Evolutionary conservation across 2,888 invertebrate genomes (phyloP), one percentile per base, ranked within the genome.

Genomic region (Trichogramma evanescens): DNA sequence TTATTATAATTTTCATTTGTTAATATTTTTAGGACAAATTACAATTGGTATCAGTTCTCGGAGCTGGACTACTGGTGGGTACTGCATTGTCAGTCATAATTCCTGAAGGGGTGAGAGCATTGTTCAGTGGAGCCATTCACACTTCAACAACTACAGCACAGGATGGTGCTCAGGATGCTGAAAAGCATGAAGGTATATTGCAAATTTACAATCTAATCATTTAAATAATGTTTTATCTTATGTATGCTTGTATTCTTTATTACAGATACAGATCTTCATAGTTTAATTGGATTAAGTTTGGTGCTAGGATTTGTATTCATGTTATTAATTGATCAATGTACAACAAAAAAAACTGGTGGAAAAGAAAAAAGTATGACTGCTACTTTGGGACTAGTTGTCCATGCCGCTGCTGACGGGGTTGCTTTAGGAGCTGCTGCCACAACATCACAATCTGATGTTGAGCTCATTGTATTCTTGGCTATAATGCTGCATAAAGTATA

Each of bases 391-490:
- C 80, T 99, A 4, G 95, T 99, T 0, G 98, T 99, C 0, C 99
- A 99, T 76, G 97, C 99, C 0, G 98, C 98, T 86, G 97, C 97
- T 59, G 98, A 99, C 80, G 98, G 98, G 3, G 88, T 99, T 8
- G 98, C 98, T 0, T 78, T 99, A 10, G 99, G 98, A n/a, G 97
- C 98, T 1, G 98, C 98, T 0, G 96, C 97, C 0, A 94, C 95
- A 0, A 95, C 97, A 0, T 90, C 93, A 4, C 96, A 97, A 72
- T 88, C 93, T 0, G 96, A 97, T 72, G 94, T 99, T 0, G 98
- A 99, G 79, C 86, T 97, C 72, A 96, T 99, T 64, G 96, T 99
- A 7, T 99, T 99, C 79, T 76, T 98, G 42, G 99, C 99, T 4
- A 99, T 99, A 67, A 99, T 99, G 97, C 79, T 99, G 56, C 99